phyloP scores from a whole-genome alignment of 2,888 invertebrate species.

The Limulus polyphemus region DNA sequence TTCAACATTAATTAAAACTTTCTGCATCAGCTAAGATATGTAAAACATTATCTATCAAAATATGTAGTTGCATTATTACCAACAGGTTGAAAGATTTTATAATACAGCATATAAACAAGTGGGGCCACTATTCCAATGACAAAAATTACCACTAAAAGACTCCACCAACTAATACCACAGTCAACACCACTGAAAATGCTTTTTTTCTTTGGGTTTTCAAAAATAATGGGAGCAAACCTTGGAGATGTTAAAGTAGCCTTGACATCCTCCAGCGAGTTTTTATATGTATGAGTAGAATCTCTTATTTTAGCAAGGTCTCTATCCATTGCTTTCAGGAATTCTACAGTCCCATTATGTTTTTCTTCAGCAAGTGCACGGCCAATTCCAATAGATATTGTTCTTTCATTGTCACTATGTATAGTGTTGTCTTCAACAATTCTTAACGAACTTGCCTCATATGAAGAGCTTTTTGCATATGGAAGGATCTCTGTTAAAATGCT shows the following conservation, averaged over 20 bases:
- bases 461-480: neutral
- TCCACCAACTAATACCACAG: slow-evolving; percentile 18
- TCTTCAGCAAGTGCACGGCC: neutral
- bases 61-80: too few relatives aligned
- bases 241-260: slow-evolving; percentile 14
- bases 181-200: slow-evolving; percentile 10
- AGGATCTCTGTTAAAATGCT: slow-evolving; percentile 23
- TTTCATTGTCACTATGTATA: too few relatives aligned
- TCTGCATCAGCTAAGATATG: too few relatives aligned
- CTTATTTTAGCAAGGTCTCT: slow-evolving; percentile 17
- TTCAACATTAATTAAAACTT: too few relatives aligned
- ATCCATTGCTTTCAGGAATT: slow-evolving; percentile 18
- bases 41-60: too few relatives aligned
- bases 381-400: neutral
- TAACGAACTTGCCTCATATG: too few relatives aligned
- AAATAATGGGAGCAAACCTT: slow-evolving; percentile 15
- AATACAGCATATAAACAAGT: slow-evolving; percentile 8
- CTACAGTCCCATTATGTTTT: slow-evolving; percentile 10
- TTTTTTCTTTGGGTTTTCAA: slow-evolving; percentile 5
- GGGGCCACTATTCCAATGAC: slow-evolving; percentile 13
- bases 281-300: slow-evolving; percentile 17
- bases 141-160: slow-evolving; percentile 11
- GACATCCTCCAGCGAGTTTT: slow-evolving; percentile 17
- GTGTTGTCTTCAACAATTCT: too few relatives aligned
- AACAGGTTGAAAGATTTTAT: too few relatives aligned